Evolutionary conservation across 2,113 vertebrate species (phyloP), one percentile per base, ranked within the genome.

Genomic region (Brachyhypopomus occidentalis): DNA sequence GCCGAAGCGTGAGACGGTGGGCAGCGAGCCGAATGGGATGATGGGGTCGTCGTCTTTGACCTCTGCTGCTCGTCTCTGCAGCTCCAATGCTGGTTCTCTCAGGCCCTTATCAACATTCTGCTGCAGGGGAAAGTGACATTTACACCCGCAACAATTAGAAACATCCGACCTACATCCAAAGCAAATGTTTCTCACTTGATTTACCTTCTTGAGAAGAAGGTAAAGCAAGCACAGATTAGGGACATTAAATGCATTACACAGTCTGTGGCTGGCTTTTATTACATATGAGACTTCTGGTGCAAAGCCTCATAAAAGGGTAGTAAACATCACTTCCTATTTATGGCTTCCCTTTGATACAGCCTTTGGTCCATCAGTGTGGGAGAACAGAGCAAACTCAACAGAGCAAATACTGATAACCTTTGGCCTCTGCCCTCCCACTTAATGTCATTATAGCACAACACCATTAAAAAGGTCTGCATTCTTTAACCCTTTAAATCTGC

Each of bases 1-100:
- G 34, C 98, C 97, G 82, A 99, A 99, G 83, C 97, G 95, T 0
- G 98, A 99, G 12, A 99, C 97, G 22, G 97, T 99, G 34, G 98
- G 98, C 85, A 96, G 92, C 64, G 98, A 95, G 83, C 98, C 97
- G 86, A 99, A 99, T 0, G 98, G 97, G 78, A 99, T 99, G 85
- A 99, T 98, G 82, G 98, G 97, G 85, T 99, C 98, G 16, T 99
- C 97, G 17, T 97, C 96, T 83, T 93, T 95, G 0, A 95, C 89
- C 85, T 99, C 98, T 2, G 96, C 89, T 0, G 94, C 92, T 88
- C 97, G 93, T 4, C 97, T 94, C 78, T 97, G 96, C 82, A 95
- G 92, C 79, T 99, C 97, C 72, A 96, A 77, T 0, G 94, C 92
- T 55, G 94, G 94, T 20, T 97, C 96, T 89, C 97, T 92, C 88